Evolutionary conservation across 2,888 invertebrate species (phyloP), one percentile per base, ranked within the genome.

Genomic region (Ormyrus thymus): DNA sequence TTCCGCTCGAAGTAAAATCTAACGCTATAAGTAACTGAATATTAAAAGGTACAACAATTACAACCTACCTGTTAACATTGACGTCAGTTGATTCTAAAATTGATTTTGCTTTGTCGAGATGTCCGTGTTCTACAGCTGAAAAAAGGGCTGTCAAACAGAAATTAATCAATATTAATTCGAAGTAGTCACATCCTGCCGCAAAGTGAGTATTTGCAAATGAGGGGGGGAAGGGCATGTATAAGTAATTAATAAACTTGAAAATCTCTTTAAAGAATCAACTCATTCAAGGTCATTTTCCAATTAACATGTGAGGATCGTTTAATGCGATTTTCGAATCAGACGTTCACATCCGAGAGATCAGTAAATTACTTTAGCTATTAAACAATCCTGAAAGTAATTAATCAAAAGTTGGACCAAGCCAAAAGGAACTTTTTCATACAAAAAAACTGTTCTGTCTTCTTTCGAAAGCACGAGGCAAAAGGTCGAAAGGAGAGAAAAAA

Each of bases 101-200:
- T 74, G 96, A 95, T 85, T 95, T 93, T 8, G 97, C 97, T 89
- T 97, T 96, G 87, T 98, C 98, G 86, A 97, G 91, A 90, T 98
- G 97, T 72, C 97, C 97, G 91, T 98, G 97, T 91, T 98, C 98
- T 55, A 98, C 97, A 7, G 98, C 98, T 55, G 97, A 96, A 89
- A 98, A 97, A 66, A 98, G 92, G 73, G 97, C 98, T 98, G 93
- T 46, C n/a, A 65, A 29, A 29, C 29, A 29, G 29, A 29, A 29
- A 29, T 29, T 29, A 4, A 29, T 29, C 29, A 29, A 29, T 29
- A 29, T 29, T 29, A 29, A 29, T 4, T 29, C 29, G 29, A 29
- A 29, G 29, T 29, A 29, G 29, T 29, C 4, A 29, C 29, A 29
- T 29, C 29, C 29, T 29, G 29, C 29, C 4, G 29, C 29, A 29